Evolutionary conservation across 2,797 vertebrate species (phyloP).

Genomic region (Glyptemys insculpta): DNA sequence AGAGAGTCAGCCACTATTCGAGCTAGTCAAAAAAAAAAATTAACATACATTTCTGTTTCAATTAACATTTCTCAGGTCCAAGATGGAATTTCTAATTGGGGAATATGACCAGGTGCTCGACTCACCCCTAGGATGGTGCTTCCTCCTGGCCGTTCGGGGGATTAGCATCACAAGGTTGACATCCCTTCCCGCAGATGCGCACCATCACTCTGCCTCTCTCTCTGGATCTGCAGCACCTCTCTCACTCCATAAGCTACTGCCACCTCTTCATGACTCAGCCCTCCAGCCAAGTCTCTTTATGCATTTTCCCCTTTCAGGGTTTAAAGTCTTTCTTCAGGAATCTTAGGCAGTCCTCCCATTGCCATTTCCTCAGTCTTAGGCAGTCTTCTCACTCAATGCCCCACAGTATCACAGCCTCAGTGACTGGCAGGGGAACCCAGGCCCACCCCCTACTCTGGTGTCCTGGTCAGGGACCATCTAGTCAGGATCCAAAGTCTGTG

Average conservation of each 20-base stretch:
- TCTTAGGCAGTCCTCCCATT: neutral
- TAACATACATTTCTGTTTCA: neutral
- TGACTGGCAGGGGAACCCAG: neutral
- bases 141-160: no score
- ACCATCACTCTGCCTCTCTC: neutral
- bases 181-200: neutral
- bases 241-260: neutral
- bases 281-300: neutral
- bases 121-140: neutral
- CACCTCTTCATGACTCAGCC: neutral
- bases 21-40: neutral
- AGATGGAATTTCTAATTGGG: no score
- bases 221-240: neutral
- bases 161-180: neutral
- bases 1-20: slow-evolving; percentile 13
- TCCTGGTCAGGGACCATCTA: neutral
- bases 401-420: neutral
- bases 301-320: neutral
- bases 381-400: neutral
- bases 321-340: neutral
- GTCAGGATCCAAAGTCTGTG: neutral
- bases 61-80: no score
- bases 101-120: neutral
- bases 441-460: neutral
- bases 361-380: neutral